Conservation (phyloP, 2,888 invertebrate genomes). For the Campoplex capitator region DNA sequence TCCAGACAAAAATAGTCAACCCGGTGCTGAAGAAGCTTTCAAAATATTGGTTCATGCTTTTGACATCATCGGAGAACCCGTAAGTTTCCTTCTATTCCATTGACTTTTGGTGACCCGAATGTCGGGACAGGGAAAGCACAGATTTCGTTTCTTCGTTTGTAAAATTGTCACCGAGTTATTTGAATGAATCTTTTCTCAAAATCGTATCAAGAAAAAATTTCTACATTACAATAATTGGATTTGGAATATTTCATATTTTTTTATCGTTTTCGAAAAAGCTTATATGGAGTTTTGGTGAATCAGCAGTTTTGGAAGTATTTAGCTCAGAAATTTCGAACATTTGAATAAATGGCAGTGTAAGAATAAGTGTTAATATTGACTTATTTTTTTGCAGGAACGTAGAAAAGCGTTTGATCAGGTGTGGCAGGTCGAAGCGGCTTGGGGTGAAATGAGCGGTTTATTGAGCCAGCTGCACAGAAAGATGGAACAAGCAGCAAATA, state of each 20-base stretch:
- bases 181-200: too few relatives aligned
- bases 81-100: slow-evolving; percentile 82
- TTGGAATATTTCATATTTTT: too few relatives aligned
- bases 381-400: slow-evolving; percentile 87
- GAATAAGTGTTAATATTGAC: background rate
- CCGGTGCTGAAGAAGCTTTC: slow-evolving; percentile 98
- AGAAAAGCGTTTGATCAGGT: slow-evolving; percentile 91
- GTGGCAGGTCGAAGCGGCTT: slow-evolving; percentile 93
- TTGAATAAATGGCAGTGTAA: background rate
- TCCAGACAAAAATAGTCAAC: slow-evolving; percentile 97
- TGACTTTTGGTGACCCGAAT: background rate
- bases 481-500: slow-evolving; percentile 97
- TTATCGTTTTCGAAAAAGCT: background rate
- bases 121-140: too few relatives aligned
- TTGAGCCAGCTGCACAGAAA: slow-evolving; percentile 95
- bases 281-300: background rate
- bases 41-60: slow-evolving; percentile 98
- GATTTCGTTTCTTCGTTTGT: too few relatives aligned
- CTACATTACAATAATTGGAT: too few relatives aligned
- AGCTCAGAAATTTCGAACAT: background rate
- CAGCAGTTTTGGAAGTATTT: background rate
- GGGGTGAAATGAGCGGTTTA: slow-evolving; percentile 95
- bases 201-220: too few relatives aligned
- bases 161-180: too few relatives aligned
- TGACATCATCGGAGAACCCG: slow-evolving; percentile 96